A percentile compares a stretch with the other conserved stretches of the same genome.
phyloP scores from a whole-genome alignment of 2,888 invertebrate genomes.

The Brassicogethes aeneus region DNA sequence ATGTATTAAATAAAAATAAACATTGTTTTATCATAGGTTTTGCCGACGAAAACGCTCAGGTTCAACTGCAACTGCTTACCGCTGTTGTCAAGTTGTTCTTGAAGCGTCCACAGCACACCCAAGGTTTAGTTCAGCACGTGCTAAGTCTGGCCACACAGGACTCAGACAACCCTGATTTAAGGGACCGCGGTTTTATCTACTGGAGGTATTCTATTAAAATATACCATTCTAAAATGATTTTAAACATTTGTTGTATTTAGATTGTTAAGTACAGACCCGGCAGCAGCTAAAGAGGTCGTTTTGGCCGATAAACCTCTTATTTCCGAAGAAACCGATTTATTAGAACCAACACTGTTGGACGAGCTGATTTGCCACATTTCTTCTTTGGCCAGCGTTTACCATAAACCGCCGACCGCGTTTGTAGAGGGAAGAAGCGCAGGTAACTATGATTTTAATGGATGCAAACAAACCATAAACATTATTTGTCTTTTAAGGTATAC shows the following conservation, averaged over 20 bases:
- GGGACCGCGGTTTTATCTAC: conserved; percentile 98
- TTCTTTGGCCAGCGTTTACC: conserved; percentile 93
- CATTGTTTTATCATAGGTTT: too few relatives aligned
- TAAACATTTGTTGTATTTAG: conserved; percentile 14
- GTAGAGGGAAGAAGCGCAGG: conserved; percentile 72
- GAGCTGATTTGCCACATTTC: conserved; percentile 99
- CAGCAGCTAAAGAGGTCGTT: conserved; percentile 98
- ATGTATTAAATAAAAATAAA: too few relatives aligned
- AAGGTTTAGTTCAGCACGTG: conserved; percentile 95
- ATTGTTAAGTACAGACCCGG: conserved; percentile 95
- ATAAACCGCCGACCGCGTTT: conserved; percentile 97
- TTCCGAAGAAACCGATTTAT: conserved; percentile 95
- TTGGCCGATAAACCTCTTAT: conserved; percentile 98
- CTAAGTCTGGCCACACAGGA: conserved; percentile 82
- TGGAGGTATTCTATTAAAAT: conserved; percentile 57
- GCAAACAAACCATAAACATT: not conserved
- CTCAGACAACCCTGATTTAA: conserved; percentile 96
- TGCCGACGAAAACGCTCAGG: conserved; percentile 38
- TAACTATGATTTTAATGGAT: conserved; percentile 8
- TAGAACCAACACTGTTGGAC: conserved; percentile 94
- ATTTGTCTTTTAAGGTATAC: conserved; percentile 45
- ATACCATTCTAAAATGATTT: not conserved
- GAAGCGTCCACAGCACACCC: conserved; percentile 96
- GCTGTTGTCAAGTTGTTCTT: conserved; percentile 98
- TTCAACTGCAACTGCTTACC: conserved; percentile 88